Percentiles rank a stretch among this genome's conserved stretches.
phyloP scores from a whole-genome alignment of 2,888 invertebrate species.

The Oxytorus armatus region DNA sequence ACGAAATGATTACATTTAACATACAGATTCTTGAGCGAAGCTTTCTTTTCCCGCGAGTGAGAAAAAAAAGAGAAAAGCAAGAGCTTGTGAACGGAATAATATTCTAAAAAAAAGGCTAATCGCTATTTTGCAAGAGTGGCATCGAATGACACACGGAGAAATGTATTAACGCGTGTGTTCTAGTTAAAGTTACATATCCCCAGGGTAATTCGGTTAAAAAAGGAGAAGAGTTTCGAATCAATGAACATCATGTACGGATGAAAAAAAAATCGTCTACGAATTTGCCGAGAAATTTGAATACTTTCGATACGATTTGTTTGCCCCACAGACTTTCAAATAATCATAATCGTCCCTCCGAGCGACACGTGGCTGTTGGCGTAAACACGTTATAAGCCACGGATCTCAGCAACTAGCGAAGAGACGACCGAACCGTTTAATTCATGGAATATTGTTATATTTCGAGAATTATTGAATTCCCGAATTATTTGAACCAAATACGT shows the following conservation, averaged over 20 bases:
- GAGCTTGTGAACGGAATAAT: conserved; percentile 56
- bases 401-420: too few species aligned
- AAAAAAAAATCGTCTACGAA: neutral
- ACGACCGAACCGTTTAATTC: too few species aligned
- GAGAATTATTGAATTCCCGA: neutral
- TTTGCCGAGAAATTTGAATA: conserved; percentile 16
- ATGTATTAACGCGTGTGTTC: conserved; percentile 56
- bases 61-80: conserved; percentile 6
- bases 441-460: neutral
- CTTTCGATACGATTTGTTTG: conserved; percentile 3
- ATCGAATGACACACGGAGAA: conserved; percentile 43
- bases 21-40: conserved; percentile 25
- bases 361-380: conserved; percentile 19
- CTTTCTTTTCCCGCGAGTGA: conserved; percentile 43
- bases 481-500: too few species aligned
- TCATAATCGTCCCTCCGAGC: conserved; percentile 47
- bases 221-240: conserved; percentile 7
- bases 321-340: conserved; percentile 39
- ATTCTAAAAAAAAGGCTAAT: conserved; percentile 42
- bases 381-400: too few species aligned
- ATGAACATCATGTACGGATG: conserved; percentile 6
- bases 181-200: conserved; percentile 71
- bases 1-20: conserved; percentile 16
- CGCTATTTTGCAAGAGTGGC: conserved; percentile 35
- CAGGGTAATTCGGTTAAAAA: conserved; percentile 67